These are phyloP conservation scores for Danio choprae DNA, from an alignment of 2,797 vertebrate genomes.

Conservation along the genomic window DNA sequence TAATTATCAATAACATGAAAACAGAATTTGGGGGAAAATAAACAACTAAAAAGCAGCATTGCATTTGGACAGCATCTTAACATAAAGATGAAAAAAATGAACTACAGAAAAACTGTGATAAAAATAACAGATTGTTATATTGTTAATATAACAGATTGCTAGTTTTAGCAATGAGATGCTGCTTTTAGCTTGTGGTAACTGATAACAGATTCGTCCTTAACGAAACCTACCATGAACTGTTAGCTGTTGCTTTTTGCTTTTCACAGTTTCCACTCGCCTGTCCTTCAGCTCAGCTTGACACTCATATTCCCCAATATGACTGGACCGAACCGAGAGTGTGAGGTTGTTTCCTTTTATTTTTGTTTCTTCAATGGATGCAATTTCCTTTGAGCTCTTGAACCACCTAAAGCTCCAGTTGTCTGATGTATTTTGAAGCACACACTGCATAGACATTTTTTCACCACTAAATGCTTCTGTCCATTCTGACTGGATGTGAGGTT, in stretches of 20 bases:
- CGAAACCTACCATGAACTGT: conserved; percentile 56
- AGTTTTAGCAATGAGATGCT: not conserved
- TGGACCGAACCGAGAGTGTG: not conserved
- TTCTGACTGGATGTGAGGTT: not conserved
- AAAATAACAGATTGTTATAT: no score
- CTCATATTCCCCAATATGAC: conserved; percentile 47
- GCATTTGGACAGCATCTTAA: no score
- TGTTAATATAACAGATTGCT: no score
- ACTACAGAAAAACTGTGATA: no score
- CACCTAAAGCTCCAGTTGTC: conserved; percentile 64
- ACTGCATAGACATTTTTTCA: conserved; percentile 66
- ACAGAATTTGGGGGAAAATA: no score
- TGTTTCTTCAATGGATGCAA: not conserved
- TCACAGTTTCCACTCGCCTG: not conserved
- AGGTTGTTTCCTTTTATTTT: conserved; percentile 22
- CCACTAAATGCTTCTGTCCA: conserved; percentile 61
- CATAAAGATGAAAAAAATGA: no score
- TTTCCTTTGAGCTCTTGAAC: not conserved
- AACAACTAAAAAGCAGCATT: no score
- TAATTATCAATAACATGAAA: no score
- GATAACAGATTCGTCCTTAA: not conserved
- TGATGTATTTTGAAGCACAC: conserved; percentile 33
- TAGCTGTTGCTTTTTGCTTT: not conserved
- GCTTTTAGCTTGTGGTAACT: not conserved
- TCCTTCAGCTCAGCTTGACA: conserved; percentile 63